Evolutionary conservation across 1,140 invertebrate species (phyloP), one percentile per base, ranked within the genome.

Genomic region (Solen grandis): DNA sequence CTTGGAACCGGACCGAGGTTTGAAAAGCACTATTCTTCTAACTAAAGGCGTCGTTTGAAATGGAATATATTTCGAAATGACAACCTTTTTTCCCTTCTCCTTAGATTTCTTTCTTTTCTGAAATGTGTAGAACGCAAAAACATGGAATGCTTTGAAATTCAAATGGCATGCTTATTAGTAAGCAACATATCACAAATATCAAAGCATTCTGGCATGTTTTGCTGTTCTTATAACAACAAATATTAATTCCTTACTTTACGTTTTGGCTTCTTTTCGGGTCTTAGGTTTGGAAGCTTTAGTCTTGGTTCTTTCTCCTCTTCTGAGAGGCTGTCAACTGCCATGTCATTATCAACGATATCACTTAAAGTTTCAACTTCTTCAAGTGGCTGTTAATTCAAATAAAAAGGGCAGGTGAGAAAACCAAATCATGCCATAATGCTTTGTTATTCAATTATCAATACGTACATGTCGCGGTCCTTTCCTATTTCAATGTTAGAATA

Each of bases 271-370:
- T 66, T 78, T 25, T 46, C 13, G 13, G 57, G 22, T 63, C 52
- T 82, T 25, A 82, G 68, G 29, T 82, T 82, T 35, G 74, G 81
- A 25, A 82, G 65, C 33, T 63, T 55, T 16, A 82, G 52, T 19
- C 81, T 52, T 25, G 74, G 73, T 62, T 72, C 81, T 59, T 81
- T 74, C 33, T 74, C 72, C 29, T 77, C 74, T n/a, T 82, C 81
- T 35, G 81, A 77, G 38, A 82, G 57, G 69, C 70, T 74, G 16
- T 70, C 81, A 41, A 82, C 68, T 29, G 66, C 66, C n/a, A 66
- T 77, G 57, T 82, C 81, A 65, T 63, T 77, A 54, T 76, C 73
- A 55, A 55, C 70, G 50, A 77, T 77, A 60, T 63, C 81, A 77
- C 74, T 82, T 41, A 76, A 38, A 25, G 81, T 82, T 63, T 82